Evolutionary conservation across 1,140 invertebrate species (phyloP).

Genomic region (Megathymus violae): DNA sequence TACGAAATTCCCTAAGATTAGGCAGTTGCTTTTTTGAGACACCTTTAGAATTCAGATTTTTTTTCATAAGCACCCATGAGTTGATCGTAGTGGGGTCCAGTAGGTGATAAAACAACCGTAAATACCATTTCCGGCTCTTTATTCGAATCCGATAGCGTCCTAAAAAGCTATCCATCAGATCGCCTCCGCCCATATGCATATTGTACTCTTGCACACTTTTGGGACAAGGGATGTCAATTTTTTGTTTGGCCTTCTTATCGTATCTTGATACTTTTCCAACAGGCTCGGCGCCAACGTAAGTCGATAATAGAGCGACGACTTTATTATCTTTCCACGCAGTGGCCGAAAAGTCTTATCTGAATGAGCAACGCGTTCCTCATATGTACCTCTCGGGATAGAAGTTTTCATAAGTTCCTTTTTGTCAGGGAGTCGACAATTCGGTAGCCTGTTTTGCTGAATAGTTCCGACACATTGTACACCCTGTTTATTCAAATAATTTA

Average conservation of each 20-base stretch:
- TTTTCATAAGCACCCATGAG: too few species aligned
- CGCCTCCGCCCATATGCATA: background rate
- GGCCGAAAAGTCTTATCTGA: background rate
- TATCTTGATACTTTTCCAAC: background rate
- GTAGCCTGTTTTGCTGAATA: background rate
- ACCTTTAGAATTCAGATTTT: too few species aligned
- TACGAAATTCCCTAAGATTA: too few species aligned
- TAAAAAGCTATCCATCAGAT: background rate
- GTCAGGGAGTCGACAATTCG: background rate
- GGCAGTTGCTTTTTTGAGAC: too few species aligned
- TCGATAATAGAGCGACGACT: background rate
- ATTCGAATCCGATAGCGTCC: too few species aligned
- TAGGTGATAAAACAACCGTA: too few species aligned
- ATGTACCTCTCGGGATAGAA: background rate
- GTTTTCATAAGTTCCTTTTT: constrained; percentile 1
- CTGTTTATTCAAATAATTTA: background rate
- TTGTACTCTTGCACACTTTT: too few species aligned
- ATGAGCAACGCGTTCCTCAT: background rate
- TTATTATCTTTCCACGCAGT: constrained; percentile 8
- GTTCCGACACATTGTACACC: constrained; percentile 2
- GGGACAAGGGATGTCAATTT: background rate
- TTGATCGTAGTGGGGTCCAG: too few species aligned
- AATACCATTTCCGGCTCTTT: too few species aligned
- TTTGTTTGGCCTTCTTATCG: background rate
- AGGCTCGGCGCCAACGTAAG: background rate